A percentile compares a stretch with the other conserved stretches of the same genome.
Conservation (phyloP, 2,888 invertebrate genomes). For the Lasioglossum calceatum region DNA sequence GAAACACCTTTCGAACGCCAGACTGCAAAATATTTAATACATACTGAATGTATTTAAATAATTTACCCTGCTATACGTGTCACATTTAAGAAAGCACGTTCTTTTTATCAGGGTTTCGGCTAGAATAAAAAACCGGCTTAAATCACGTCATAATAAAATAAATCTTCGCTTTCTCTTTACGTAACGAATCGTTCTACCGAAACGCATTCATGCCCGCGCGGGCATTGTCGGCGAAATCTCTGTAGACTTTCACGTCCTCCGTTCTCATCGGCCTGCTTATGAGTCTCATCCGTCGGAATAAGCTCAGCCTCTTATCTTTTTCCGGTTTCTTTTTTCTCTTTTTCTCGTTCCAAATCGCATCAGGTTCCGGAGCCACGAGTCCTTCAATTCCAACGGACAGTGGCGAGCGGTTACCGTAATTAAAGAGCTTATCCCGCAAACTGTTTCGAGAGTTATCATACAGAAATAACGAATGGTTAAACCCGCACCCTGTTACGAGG, state of each 20-base stretch:
- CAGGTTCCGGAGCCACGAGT: slow-evolving; percentile 13
- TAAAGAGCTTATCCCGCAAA: slow-evolving; percentile 38
- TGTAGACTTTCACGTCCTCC: background rate
- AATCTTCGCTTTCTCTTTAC: background rate
- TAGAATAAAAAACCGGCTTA: background rate
- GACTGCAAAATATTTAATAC: background rate
- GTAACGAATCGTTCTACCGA: slow-evolving; percentile 8
- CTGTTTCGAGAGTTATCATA: slow-evolving; percentile 36
- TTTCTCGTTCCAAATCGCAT: slow-evolving; percentile 21
- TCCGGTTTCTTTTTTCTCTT: background rate
- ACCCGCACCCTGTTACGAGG: slow-evolving; percentile 11
- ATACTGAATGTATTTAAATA: too few relatives aligned
- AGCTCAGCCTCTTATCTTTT: slow-evolving; percentile 21
- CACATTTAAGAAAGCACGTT: background rate
- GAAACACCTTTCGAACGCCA: background rate
- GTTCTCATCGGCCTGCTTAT: slow-evolving; percentile 17
- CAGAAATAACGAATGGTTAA: slow-evolving; percentile 22
- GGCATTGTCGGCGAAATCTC: background rate
- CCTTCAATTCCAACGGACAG: slow-evolving; percentile 24
- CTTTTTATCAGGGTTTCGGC: background rate
- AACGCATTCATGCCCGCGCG: background rate
- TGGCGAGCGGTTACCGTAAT: slow-evolving; percentile 41
- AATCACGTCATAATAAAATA: background rate
- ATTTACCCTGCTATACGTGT: background rate
- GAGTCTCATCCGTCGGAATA: background rate